Evolutionary conservation across 2,888 invertebrate species (phyloP), one percentile per base, ranked within the genome.

Genomic region (Dendrolimus houi): DNA sequence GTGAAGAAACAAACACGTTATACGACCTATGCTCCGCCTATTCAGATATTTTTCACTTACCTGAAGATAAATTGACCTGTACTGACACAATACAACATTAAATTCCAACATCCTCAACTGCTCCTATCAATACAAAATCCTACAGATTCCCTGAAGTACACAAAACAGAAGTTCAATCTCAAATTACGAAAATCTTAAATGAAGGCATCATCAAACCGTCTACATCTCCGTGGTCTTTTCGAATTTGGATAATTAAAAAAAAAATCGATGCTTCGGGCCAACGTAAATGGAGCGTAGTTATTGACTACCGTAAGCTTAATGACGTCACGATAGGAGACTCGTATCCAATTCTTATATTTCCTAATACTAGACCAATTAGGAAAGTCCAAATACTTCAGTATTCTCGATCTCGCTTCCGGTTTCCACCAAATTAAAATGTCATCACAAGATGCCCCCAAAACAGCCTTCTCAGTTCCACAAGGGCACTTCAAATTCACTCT

Each of bases 291-390:
- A 54, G 60, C 13, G 9, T 60, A 7, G 60, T 60, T 2, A 54
- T 60, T 1, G 60, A 58, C 13, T 60, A 57, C 52, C 9, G 57
- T 1, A 59, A 60, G 8, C 7, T 60, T 0, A 60, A 60, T 17
- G 58, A 60, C 9, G 56, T 57, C n/a, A 60, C 57, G 2, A 47
- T 58, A 8, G 58, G 57, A 10, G 59, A 59, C 14, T 53, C 47
- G 12, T 59, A 57, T n/a, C 59, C 59, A 1, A 56, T 59, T 7
- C 57, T 57, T 1, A 52, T 56, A 42, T 42, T 42, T 10, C 57
- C 52, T 29, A 29, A 58, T 56, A 40, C 10, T 57, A 41, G 57
- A 47, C 13, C 47, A 58, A 8, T 8, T 42, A 12, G 40, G 54
- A 10, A 41, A 54, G 6, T 41, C 10, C 12, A 40, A 54, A 41